Evolutionary conservation across 2,113 vertebrate species (phyloP).

Genomic region (Brachyhypopomus gauderio): DNA sequence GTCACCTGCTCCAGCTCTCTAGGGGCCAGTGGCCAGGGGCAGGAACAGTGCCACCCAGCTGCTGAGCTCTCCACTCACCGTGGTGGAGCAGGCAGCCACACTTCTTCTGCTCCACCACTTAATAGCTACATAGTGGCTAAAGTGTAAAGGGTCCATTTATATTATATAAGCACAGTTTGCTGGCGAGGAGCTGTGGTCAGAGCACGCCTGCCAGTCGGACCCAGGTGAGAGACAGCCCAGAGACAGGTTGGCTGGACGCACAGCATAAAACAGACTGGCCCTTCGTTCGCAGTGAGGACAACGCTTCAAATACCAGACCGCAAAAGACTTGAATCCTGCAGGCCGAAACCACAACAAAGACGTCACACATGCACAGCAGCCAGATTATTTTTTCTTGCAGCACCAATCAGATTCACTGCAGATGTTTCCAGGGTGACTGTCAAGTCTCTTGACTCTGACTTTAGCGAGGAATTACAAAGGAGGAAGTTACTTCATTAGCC

Average conservation of each 20-base stretch:
- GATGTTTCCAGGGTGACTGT: neutral
- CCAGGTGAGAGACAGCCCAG: neutral
- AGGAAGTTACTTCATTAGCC: too few species aligned
- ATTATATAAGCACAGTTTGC: slow-evolving; percentile 47
- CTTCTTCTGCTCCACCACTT: slow-evolving; percentile 21
- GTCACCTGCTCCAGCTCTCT: neutral
- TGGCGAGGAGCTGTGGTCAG: neutral
- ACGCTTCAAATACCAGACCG: neutral
- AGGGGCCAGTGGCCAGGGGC: neutral
- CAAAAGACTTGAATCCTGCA: neutral
- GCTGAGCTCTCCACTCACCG: neutral
- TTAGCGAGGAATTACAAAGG: too few species aligned
- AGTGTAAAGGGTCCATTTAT: slow-evolving; percentile 45
- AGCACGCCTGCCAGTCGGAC: slow-evolving; percentile 25
- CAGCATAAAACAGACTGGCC: neutral
- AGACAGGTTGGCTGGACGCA: neutral
- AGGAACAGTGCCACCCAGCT: neutral
- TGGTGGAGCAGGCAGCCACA: neutral
- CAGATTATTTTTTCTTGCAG: neutral
- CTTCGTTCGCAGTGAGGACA: neutral
- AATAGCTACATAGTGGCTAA: slow-evolving; percentile 27
- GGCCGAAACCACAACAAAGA: neutral
- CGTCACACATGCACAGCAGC: neutral
- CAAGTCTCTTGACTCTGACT: too few species aligned
- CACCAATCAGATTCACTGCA: neutral